Conservation (phyloP, 2,113 vertebrate genomes). For the Odobenus rosmarus region DNA sequence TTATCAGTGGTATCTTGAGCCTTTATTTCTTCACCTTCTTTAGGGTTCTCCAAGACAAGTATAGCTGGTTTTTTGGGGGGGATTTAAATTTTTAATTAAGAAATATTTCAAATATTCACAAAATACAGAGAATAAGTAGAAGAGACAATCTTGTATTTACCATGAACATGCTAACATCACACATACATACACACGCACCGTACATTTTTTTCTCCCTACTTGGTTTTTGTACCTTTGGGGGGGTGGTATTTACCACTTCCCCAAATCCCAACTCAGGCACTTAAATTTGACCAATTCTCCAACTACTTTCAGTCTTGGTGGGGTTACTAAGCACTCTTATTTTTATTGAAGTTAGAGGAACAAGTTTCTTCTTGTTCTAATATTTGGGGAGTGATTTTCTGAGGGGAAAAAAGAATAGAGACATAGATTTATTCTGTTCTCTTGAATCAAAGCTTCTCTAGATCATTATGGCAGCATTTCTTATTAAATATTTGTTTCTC, state of each 20-base stretch:
- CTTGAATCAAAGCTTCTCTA: neutral
- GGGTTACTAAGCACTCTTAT: constrained; percentile 22
- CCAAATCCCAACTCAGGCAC: neutral
- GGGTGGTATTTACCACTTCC: neutral
- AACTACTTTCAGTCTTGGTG: neutral
- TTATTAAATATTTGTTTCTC: constrained; percentile 39
- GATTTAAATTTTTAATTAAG: constrained; percentile 36
- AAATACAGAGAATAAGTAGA: neutral
- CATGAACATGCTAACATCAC: neutral
- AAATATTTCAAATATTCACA: constrained; percentile 36
- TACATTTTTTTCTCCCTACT: neutral
- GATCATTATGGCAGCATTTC: constrained; percentile 33
- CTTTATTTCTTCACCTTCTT: neutral
- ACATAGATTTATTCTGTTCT: neutral
- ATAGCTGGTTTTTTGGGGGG: neutral
- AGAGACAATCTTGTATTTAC: neutral
- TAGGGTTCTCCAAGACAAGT: neutral
- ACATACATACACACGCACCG: neutral
- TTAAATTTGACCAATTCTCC: constrained; percentile 23
- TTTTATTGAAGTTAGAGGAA: constrained; percentile 13
- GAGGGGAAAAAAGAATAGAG: neutral
- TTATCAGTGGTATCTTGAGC: neutral
- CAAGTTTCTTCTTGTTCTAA: constrained; percentile 45
- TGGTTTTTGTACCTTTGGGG: neutral
- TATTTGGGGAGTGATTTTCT: constrained; percentile 35